Conservation (phyloP, 2,113 vertebrate genomes). For the Amphilophus citrinellus region DNA sequence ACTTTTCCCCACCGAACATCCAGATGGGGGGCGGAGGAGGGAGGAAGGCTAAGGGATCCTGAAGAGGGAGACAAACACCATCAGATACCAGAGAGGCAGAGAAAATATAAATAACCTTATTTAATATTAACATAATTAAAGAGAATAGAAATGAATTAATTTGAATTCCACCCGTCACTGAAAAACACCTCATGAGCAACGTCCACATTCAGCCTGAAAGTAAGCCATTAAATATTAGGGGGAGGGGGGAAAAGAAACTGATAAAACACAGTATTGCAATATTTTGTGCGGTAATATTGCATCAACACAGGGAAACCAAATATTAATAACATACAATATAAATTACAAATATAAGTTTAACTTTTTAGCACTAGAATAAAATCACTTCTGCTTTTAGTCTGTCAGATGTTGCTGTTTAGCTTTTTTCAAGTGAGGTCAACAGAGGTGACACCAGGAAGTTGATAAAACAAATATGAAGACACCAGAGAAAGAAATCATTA, state of each 20-base stretch:
- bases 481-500: not conserved
- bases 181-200: not conserved
- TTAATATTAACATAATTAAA: not conserved
- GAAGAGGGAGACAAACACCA: not conserved
- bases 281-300: not conserved
- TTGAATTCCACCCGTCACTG: not conserved
- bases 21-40: slow-evolving; percentile 46
- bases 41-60: slow-evolving; percentile 40
- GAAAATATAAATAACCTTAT: not conserved
- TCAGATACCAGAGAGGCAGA: not conserved
- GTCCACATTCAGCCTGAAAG: not conserved
- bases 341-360: not conserved
- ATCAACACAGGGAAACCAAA: not conserved
- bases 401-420: not conserved
- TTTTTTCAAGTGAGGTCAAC: no score
- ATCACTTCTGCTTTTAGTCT: not conserved
- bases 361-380: not conserved
- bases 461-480: not conserved
- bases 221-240: not conserved
- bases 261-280: not conserved
- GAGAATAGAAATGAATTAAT: not conserved
- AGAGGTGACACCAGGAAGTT: no score
- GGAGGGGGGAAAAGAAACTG: not conserved
- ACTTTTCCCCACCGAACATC: slow-evolving; percentile 15
- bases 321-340: not conserved